A percentile compares a stretch with the other conserved stretches of the same genome.
Conservation (phyloP, 1,140 invertebrate species). For the Danaus melanippus region DNA sequence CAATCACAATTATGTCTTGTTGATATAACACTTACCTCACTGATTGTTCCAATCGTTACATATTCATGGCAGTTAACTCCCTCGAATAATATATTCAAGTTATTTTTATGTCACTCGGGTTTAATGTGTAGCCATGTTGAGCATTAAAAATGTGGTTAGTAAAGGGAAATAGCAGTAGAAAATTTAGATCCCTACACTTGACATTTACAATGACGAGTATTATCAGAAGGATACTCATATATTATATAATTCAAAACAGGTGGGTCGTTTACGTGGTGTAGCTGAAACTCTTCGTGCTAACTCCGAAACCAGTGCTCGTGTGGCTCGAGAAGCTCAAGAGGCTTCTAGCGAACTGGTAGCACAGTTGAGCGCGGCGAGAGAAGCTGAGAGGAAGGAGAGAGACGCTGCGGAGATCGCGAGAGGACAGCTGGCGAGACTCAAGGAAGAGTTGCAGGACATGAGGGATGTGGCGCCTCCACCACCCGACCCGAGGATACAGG, state of each 20-base stretch:
- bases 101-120: too few species aligned
- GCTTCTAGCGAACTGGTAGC: slow-evolving; percentile 72
- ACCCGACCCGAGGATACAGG: slow-evolving; percentile 80
- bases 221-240: too few species aligned
- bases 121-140: too few species aligned
- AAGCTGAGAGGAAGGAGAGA: slow-evolving; percentile 58
- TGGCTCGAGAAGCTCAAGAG: slow-evolving; percentile 69
- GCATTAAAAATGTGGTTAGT: too few species aligned
- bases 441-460: slow-evolving; percentile 63
- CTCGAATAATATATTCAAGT: too few species aligned
- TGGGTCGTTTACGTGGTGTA: slow-evolving; percentile 60
- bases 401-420: slow-evolving; percentile 39
- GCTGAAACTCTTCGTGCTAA: slow-evolving; percentile 74
- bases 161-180: too few species aligned
- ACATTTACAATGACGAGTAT: too few species aligned
- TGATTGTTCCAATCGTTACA: too few species aligned
- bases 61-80: too few species aligned
- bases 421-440: slow-evolving; percentile 71
- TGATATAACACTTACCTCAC: too few species aligned
- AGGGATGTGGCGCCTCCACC: slow-evolving; percentile 72
- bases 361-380: slow-evolving; percentile 73
- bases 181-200: too few species aligned
- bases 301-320: slow-evolving; percentile 69
- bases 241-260: slow-evolving; percentile 25
- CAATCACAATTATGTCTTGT: too few species aligned